Conservation (phyloP, 2,888 invertebrate genomes). For the Tuta absoluta region DNA sequence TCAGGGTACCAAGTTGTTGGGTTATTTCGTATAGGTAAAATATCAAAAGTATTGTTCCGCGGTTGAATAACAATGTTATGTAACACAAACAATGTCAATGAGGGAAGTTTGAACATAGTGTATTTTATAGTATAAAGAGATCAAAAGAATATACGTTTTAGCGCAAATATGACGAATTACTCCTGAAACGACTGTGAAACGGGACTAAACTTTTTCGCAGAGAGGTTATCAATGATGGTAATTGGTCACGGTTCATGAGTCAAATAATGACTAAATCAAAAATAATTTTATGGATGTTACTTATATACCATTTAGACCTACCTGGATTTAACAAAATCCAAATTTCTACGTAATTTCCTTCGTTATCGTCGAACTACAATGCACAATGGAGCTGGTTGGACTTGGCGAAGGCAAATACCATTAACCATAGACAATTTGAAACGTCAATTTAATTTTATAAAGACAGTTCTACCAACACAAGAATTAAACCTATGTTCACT, state of each 20-base stretch:
- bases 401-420: no score
- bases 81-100: conserved; percentile 26
- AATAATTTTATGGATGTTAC: neutral
- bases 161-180: neutral
- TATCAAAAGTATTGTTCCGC: no score
- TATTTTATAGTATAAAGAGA: neutral
- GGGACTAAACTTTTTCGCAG: neutral
- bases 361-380: neutral
- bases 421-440: no score
- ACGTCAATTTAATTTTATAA: no score
- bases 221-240: neutral
- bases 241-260: neutral
- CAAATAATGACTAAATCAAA: neutral
- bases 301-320: neutral
- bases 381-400: no score
- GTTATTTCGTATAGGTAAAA: no score
- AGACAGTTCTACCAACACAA: no score
- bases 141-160: neutral
- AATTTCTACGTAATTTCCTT: neutral
- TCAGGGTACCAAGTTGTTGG: no score
- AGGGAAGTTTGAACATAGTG: neutral
- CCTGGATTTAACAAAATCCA: conserved; percentile 1
- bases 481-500: no score
- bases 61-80: no score
- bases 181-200: neutral